Evolutionary conservation across 1,140 invertebrate species (phyloP), one percentile per base, ranked within the genome.

Genomic region (Trachymyrmex septentrionalis): DNA sequence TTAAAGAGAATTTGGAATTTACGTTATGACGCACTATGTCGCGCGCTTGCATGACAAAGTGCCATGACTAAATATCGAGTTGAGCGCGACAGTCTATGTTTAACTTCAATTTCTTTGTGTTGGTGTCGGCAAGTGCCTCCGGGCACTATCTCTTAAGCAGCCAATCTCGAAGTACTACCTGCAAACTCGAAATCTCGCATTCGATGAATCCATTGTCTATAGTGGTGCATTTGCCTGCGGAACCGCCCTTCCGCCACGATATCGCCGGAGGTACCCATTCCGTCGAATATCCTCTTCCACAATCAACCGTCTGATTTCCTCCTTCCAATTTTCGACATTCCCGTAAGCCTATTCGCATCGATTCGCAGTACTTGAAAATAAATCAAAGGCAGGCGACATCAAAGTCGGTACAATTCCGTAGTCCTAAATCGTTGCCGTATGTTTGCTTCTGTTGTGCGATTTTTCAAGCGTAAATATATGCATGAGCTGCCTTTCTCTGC

Each of bases 171-270:
- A 84, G 69, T 84, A 84, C 69, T 84, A 73, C 71, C 38, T 61
- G 80, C 80, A 84, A 84, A 84, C 80, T 84, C 69, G 69, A 69
- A 84, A 75, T 84, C 69, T 84, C 69, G 80, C 80, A 84, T 84
- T 84, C 80, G 69, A 84, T 73, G 80, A 84, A 73, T 64, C 69
- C 69, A 84, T 84, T 84, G 80, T 84, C 80, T 84, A 72, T 19
- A 69, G 55, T 48, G 27, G 69, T 84, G 80, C 80, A 73, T 38
- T 84, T 75, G 69, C 44, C 69, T 84, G 80, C 69, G 69, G 24
- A 75, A 73, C 44, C 55, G 55, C 63, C 24, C 80, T 84, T 84
- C 80, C 69, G 53, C 55, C 27, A 38, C 55, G 55, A 75, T 84
- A 84, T 14, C 55, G 69, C 55, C 69, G 24, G 38, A 48, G 55